These are phyloP conservation scores for Nothobranchius kuhntae DNA, from an alignment of 2,113 vertebrate genomes.

Conservation along the genomic window DNA sequence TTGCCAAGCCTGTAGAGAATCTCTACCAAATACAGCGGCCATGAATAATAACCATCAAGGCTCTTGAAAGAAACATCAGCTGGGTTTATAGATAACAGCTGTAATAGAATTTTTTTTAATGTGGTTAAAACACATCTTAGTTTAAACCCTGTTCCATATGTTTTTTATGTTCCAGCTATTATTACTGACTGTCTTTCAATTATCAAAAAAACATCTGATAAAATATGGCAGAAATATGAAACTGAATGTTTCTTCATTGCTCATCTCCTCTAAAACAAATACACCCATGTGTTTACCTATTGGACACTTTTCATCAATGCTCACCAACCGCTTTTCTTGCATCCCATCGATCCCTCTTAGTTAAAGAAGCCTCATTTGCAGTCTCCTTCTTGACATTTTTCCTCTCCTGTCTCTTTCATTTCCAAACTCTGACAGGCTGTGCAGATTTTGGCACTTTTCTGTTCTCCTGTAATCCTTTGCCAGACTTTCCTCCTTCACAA, in stretches of 20 bases:
- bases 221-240: too few species aligned
- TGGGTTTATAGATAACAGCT: not conserved
- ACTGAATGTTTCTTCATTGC: not conserved
- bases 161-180: too few species aligned
- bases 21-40: constrained; percentile 27
- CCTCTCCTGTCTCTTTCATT: constrained; percentile 69
- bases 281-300: constrained; percentile 62
- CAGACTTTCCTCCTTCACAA: constrained; percentile 73
- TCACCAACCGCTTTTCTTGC: constrained; percentile 78
- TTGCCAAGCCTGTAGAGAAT: constrained; percentile 45
- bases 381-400: constrained; percentile 79
- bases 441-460: constrained; percentile 78
- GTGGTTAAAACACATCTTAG: not conserved
- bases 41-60: constrained; percentile 41
- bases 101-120: not conserved
- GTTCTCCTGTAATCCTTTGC: constrained; percentile 75
- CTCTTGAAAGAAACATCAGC: constrained; percentile 3
- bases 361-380: constrained; percentile 84
- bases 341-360: constrained; percentile 79
- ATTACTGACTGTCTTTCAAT: too few species aligned
- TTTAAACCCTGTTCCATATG: too few species aligned
- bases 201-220: too few species aligned
- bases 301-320: constrained; percentile 75
- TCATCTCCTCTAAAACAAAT: constrained; percentile 24
- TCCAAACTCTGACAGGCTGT: constrained; percentile 75